Conservation (phyloP, 2,888 invertebrate genomes). For the Timandra comae region DNA sequence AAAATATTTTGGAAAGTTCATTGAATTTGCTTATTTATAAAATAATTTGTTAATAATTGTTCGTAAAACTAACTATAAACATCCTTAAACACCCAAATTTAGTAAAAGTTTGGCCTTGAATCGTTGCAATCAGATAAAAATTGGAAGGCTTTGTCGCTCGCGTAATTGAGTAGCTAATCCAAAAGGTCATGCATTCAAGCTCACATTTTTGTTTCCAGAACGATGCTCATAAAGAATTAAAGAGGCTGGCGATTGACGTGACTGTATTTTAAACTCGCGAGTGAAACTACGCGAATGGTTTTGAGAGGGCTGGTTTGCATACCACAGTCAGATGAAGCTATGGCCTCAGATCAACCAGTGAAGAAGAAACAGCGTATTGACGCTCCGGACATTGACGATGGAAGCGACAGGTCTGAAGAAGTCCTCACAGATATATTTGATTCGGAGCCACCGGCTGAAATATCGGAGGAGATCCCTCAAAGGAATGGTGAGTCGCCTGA, state of each 20-base stretch:
- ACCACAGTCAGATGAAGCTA: slow-evolving; percentile 76
- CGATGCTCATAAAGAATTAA: slow-evolving; percentile 33
- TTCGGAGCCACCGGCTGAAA: slow-evolving; percentile 55
- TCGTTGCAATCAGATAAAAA: slow-evolving; percentile 27
- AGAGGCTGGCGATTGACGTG: slow-evolving; percentile 19
- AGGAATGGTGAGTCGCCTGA: slow-evolving; percentile 69
- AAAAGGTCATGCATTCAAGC: slow-evolving; percentile 74
- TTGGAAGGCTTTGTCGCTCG: slow-evolving; percentile 65
- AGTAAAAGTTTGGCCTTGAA: slow-evolving; percentile 7
- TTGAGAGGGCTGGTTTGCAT: slow-evolving; percentile 76
- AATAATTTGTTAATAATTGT: slow-evolving; percentile 20
- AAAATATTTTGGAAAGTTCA: slow-evolving; percentile 78
- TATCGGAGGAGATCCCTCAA: slow-evolving; percentile 55
- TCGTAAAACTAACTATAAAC: slow-evolving; percentile 16
- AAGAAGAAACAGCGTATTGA: slow-evolving; percentile 89
- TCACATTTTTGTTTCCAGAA: slow-evolving; percentile 64
- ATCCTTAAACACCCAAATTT: slow-evolving; percentile 15
- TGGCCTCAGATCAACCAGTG: slow-evolving; percentile 89
- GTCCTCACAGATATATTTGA: slow-evolving; percentile 63
- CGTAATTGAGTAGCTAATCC: slow-evolving; percentile 74
- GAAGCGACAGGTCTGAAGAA: slow-evolving; percentile 70
- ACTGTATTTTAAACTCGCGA: slow-evolving; percentile 14
- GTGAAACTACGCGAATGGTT: slow-evolving; percentile 71
- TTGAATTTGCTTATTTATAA: slow-evolving; percentile 36
- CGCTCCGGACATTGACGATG: slow-evolving; percentile 77